phyloP scores from a whole-genome alignment of 1,140 invertebrate species.

The Drosophila sulfurigaster region DNA sequence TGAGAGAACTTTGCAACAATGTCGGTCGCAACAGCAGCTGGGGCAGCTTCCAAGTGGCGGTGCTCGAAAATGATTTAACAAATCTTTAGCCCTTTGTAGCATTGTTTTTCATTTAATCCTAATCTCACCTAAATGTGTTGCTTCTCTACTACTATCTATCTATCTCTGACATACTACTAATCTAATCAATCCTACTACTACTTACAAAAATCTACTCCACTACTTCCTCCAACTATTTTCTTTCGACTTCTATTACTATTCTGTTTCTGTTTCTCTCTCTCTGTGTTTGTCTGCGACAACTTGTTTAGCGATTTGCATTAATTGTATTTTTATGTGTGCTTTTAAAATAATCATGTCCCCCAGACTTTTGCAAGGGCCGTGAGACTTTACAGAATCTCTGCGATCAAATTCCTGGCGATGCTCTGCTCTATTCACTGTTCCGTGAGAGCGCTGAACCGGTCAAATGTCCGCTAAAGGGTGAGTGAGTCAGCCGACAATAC shows the following conservation, averaged over 20 bases:
- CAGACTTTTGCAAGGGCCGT: slow-evolving; percentile 92
- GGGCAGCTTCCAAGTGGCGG: slow-evolving; percentile 64
- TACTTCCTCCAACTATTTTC: slow-evolving; percentile 64
- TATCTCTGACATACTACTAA: slow-evolving; percentile 4
- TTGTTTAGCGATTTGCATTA: slow-evolving; percentile 82
- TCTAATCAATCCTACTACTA: slow-evolving; percentile 20
- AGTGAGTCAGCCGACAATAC: slow-evolving; percentile 68
- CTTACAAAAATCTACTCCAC: slow-evolving; percentile 24
- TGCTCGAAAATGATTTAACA: slow-evolving; percentile 38
- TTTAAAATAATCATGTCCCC: slow-evolving; percentile 85
- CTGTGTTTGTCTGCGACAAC: slow-evolving; percentile 46
- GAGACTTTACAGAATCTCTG: slow-evolving; percentile 92
- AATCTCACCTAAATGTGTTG: slow-evolving; percentile 72
- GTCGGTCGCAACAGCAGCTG: neutral
- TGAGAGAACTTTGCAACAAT: neutral
- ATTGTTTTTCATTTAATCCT: slow-evolving; percentile 45
- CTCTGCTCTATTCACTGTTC: slow-evolving; percentile 94
- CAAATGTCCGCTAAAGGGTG: slow-evolving; percentile 92
- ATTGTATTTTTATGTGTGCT: slow-evolving; percentile 83
- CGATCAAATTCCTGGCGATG: slow-evolving; percentile 94
- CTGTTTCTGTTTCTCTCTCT: slow-evolving; percentile 40
- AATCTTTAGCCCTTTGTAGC: slow-evolving; percentile 45
- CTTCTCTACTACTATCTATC: slow-evolving; percentile 35
- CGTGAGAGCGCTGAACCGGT: slow-evolving; percentile 92
- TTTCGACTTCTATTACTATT: slow-evolving; percentile 41